These are phyloP conservation scores for Aselliscus stoliczkanus DNA, from an alignment of 2,797 vertebrate species.

Conservation along the genomic window DNA sequence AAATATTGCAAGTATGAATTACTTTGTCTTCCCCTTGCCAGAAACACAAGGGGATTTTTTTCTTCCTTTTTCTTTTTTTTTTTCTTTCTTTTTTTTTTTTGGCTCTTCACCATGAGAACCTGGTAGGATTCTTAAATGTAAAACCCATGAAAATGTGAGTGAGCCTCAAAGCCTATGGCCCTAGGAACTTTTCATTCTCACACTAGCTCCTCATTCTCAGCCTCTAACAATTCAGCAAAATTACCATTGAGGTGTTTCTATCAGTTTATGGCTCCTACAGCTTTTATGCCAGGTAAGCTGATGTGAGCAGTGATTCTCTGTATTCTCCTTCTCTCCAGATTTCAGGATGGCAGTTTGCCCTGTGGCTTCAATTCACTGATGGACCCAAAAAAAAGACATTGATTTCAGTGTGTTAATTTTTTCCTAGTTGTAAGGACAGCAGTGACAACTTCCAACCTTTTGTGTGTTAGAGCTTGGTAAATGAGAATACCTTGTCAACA, in stretches of 20 bases:
- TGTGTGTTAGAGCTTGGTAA: neutral
- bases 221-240: neutral
- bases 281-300: neutral
- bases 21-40: neutral
- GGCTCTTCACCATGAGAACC: neutral
- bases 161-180: neutral
- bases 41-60: neutral
- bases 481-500: neutral
- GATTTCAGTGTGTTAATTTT: neutral
- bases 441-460: neutral
- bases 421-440: neutral
- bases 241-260: neutral
- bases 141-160: neutral
- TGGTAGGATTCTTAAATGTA: neutral
- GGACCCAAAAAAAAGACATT: neutral
- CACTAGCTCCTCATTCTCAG: neutral
- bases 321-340: neutral
- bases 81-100: too few species aligned
- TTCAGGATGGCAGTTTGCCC: neutral
- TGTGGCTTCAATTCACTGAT: neutral
- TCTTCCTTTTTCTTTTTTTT: too few species aligned
- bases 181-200: neutral
- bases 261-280: neutral
- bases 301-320: neutral
- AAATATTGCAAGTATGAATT: neutral